A percentile compares a stretch with the other conserved stretches of the same genome.
These are phyloP conservation scores for Chironomus riparius DNA, from an alignment of 2,888 invertebrate species.

Conservation along the genomic window DNA sequence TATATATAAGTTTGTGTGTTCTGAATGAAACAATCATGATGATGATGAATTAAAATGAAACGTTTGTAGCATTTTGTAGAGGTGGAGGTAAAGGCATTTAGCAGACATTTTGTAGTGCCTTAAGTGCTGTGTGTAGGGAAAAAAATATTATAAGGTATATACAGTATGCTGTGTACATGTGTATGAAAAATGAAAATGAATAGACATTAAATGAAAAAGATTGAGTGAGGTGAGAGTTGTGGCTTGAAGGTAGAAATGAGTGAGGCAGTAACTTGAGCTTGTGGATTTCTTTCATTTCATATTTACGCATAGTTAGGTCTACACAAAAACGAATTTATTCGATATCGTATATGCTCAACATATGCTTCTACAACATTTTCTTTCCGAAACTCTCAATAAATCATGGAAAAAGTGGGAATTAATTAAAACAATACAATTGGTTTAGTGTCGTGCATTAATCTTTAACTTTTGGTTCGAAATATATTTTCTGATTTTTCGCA, in stretches of 20 bases:
- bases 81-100: neutral
- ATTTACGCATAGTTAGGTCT: neutral
- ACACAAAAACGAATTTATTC: no score
- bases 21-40: conserved; percentile 6
- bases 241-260: neutral
- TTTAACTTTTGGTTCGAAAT: no score
- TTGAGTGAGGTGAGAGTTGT: neutral
- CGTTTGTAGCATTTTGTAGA: conserved; percentile 12
- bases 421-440: conserved; percentile 6
- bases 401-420: conserved; percentile 6
- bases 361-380: neutral
- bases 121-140: neutral
- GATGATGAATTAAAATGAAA: conserved; percentile 5
- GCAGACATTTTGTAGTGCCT: neutral
- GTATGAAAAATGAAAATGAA: no score
- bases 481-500: no score
- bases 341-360: no score
- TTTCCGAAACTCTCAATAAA: neutral
- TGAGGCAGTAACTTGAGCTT: no score
- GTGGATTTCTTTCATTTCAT: neutral
- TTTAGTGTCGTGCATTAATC: neutral
- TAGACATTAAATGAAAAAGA: neutral
- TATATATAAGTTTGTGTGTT: neutral
- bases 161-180: neutral
- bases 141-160: neutral